Evolutionary conservation across 2,888 invertebrate species (phyloP), one percentile per base, ranked within the genome.

Genomic region (Campoplex nolae): DNA sequence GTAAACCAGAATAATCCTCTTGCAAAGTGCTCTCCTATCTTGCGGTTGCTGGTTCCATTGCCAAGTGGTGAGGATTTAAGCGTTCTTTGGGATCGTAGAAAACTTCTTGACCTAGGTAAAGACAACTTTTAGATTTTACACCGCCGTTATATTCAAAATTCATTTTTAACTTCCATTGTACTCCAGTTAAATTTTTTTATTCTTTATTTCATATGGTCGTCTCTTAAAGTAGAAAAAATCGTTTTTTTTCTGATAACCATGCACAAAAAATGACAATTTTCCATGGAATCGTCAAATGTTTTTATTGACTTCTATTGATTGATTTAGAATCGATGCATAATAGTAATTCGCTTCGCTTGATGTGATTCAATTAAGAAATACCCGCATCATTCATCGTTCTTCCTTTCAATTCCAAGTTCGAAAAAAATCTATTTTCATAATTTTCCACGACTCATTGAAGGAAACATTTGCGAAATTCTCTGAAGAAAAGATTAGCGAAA

Each of bases 1-100:
- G 81, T 84, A 76, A 77, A 76, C 86, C 80, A 84, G 86, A 84
- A 81, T 84, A 84, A 86, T 84, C 76, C 77, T 81, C 84, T 80
- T 81, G 80, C 76, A 70, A 84, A 84, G 77, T 83, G 78, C 70
- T 62, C 79, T 86, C 83, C 58, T 68, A 62, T 28, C 45, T 51
- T 38, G 73, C 42, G 38, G 76, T 23, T 71, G 62, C 48, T 73
- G 56, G 62, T 42, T 45, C 65, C 48, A 56, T 35, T 62, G 65
- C 75, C 62, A 74, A 58, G 65, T 51, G 54, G 70, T 74, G 75
- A 78, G 78, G 78, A 85, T 85, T 83, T 83, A 78, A 79, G 83
- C 83, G 78, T 70, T 83, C 75, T 78, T 54, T 42, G 54, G 83
- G 83, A 83, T 75, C 75, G 83, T 56, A 85, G 71, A 78, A 83